These are phyloP conservation scores for Abscondita cerata DNA, from an alignment of 2,888 invertebrate species.

Conservation along the genomic window DNA sequence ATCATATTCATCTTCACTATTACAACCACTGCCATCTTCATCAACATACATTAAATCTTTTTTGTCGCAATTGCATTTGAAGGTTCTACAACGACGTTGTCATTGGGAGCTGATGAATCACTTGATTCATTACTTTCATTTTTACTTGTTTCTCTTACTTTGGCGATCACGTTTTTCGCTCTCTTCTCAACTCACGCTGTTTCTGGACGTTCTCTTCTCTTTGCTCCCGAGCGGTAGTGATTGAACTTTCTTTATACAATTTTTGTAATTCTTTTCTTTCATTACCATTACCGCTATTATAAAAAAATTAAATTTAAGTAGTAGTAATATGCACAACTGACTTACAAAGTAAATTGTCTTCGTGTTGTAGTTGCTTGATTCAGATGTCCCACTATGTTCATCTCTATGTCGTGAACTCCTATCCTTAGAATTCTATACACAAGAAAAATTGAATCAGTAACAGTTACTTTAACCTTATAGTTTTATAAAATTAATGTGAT, in stretches of 20 bases:
- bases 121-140: constrained; percentile 44
- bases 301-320: constrained; percentile 5
- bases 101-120: constrained; percentile 36
- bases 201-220: constrained; percentile 46
- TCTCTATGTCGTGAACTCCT: constrained; percentile 51
- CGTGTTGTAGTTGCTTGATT: constrained; percentile 35
- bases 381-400: constrained; percentile 48
- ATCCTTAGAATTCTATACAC: constrained; percentile 49
- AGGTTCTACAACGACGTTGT: constrained; percentile 45
- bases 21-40: constrained; percentile 58
- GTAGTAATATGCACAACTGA: constrained; percentile 18
- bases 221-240: constrained; percentile 47
- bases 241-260: constrained; percentile 52
- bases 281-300: constrained; percentile 42
- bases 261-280: constrained; percentile 55
- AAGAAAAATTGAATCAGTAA: constrained; percentile 24
- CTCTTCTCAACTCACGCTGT: constrained; percentile 30
- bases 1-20: constrained; percentile 59
- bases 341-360: constrained; percentile 39
- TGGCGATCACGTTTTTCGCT: constrained; percentile 50
- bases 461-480: too few species aligned
- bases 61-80: constrained; percentile 43
- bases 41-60: constrained; percentile 47
- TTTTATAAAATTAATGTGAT: constrained; percentile 8
- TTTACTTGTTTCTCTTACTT: constrained; percentile 48